A percentile compares a stretch with the other conserved stretches of the same genome.
Conservation (phyloP, 1,140 invertebrate genomes). For the Drosophila guanche region DNA sequence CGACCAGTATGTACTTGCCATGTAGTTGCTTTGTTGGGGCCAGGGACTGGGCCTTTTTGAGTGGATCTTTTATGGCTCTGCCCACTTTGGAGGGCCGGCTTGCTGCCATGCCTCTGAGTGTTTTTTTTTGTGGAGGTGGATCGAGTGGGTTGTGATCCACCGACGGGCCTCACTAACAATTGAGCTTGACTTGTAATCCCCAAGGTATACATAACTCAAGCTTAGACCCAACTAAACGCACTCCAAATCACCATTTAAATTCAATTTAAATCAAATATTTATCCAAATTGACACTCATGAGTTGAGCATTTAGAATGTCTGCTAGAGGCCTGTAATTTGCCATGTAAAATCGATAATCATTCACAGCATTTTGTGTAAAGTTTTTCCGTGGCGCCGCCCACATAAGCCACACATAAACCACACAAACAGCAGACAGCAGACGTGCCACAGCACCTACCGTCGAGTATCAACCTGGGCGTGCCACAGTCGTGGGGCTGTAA, state of each 20-base stretch:
- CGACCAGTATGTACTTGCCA: slow-evolving; percentile 24
- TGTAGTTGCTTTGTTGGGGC: slow-evolving; percentile 29
- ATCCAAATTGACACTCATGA: slow-evolving; percentile 41
- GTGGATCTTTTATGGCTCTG: slow-evolving; percentile 72
- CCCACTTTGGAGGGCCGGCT: slow-evolving; percentile 66
- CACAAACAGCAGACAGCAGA: too few relatives aligned
- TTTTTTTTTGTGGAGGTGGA: slow-evolving; percentile 6
- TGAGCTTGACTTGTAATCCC: slow-evolving; percentile 12
- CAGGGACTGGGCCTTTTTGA: slow-evolving; percentile 32
- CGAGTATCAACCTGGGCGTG: slow-evolving; percentile 43
- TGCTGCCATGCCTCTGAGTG: slow-evolving; percentile 4
- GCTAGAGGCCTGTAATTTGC: slow-evolving; percentile 58
- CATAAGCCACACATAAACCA: slow-evolving; percentile 1
- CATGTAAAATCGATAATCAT: slow-evolving; percentile 81
- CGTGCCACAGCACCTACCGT: background rate
- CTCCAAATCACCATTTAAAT: slow-evolving; percentile 8
- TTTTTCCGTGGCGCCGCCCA: slow-evolving; percentile 49
- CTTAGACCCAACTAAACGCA: background rate
- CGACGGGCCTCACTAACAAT: slow-evolving; percentile 26
- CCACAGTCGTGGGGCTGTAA: slow-evolving; percentile 52
- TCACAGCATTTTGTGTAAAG: slow-evolving; percentile 70
- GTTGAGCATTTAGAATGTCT: background rate
- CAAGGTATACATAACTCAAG: slow-evolving; percentile 2
- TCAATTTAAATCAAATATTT: slow-evolving; percentile 37
- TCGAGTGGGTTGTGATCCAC: slow-evolving; percentile 31